Evolutionary conservation across 2,797 vertebrate species (phyloP), one percentile per base, ranked within the genome.

Genomic region (Acrossocheilus fasciatus): DNA sequence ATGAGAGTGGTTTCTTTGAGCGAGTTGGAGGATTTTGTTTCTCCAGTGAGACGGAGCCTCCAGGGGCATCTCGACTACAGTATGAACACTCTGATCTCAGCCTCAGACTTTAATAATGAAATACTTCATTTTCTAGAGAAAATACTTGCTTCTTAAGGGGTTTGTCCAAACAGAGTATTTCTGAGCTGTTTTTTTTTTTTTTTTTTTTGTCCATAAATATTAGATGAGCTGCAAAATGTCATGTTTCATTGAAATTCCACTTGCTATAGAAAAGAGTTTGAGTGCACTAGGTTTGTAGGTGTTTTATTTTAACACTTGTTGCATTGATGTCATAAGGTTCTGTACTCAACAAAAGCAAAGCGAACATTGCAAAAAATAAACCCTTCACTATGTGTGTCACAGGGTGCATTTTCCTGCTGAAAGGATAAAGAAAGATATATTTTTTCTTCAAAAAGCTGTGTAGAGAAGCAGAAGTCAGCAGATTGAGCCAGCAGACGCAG

Each of bases 401-500:
- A 86, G 69, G 66, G 59, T 52, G 73, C 85, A 88, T 80, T 88
- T 77, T 87, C 66, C 54, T 84, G 68, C 83, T 86, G 77, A 85
- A 68, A 86, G 89, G 78, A 88, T 84, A 18, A 89, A 87, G 79
- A 87, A 66, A 79, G 50, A 52, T 36, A 89, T 90, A 45, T 80
- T 86, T 85, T 5, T 30, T 20, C 23, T 62, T 82, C 30, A 77
- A 89, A 86, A 83, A 34, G 81, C 84, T 64, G 85, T 36, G 45
- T 86, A 74, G 12, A 79, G 69, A 85, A 85, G 54, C 72, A 85
- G 34, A 62, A 80, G 62, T 86, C 92, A 90, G 89, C 89, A 91
- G 76, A 87, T 83, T 88, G 83, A 69, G 84, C 81, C 81, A 80
- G 30, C 74, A 88, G 86, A 62, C 66, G 72, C 86, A 47, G 84